Evolutionary conservation across 1,140 invertebrate genomes (phyloP).

Genomic region (Polypedilum vanderplanki): DNA sequence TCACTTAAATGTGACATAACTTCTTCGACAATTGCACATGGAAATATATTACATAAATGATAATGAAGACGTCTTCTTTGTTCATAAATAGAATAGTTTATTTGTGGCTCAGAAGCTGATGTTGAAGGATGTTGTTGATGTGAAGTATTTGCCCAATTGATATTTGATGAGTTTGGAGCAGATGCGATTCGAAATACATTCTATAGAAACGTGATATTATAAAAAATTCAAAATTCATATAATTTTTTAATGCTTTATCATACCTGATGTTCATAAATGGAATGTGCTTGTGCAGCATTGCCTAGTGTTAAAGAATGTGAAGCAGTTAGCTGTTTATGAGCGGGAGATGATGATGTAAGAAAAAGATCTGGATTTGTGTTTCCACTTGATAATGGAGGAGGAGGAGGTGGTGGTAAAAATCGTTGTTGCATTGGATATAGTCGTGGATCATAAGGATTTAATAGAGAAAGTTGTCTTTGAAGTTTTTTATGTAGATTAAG

Average conservation of each 20-base stretch:
- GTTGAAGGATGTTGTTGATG: slow-evolving; percentile 37
- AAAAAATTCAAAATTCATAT: background rate
- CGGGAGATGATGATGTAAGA: slow-evolving; percentile 33
- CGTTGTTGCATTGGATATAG: slow-evolving; percentile 48
- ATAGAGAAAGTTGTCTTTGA: slow-evolving; percentile 66
- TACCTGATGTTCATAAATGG: slow-evolving; percentile 29
- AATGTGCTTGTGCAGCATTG: slow-evolving; percentile 34
- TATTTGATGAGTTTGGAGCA: slow-evolving; percentile 59
- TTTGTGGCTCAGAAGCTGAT: slow-evolving; percentile 56
- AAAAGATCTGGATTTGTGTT: slow-evolving; percentile 32
- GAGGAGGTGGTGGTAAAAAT: slow-evolving; percentile 30
- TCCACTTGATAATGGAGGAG: too few species aligned
- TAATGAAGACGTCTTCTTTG: slow-evolving; percentile 69
- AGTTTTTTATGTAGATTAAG: slow-evolving; percentile 70
- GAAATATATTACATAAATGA: slow-evolving; percentile 79
- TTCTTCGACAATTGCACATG: slow-evolving; percentile 75
- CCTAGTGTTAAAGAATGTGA: slow-evolving; percentile 34
- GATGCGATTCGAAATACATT: slow-evolving; percentile 69
- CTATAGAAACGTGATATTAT: slow-evolving; percentile 34
- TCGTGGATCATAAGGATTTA: slow-evolving; percentile 72
- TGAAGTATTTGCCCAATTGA: slow-evolving; percentile 45
- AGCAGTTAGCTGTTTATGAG: slow-evolving; percentile 39
- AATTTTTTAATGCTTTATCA: background rate
- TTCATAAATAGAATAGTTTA: slow-evolving; percentile 58
- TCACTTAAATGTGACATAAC: slow-evolving; percentile 80